Conservation (phyloP, 2,797 vertebrate genomes). For the Lagodon rhomboides region DNA sequence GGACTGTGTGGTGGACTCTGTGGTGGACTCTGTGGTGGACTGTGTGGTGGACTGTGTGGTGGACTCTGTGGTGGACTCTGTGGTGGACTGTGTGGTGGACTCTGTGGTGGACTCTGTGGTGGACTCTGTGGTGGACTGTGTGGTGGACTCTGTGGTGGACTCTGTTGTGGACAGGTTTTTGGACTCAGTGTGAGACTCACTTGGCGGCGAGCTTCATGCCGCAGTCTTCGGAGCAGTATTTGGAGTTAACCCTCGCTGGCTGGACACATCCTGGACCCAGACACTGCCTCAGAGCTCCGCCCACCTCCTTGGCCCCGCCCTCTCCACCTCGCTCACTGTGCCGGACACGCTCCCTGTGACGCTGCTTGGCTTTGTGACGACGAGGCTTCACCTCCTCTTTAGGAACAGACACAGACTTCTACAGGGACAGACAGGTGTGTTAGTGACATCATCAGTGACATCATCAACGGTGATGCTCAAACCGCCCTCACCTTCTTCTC, state of each 20-base stretch:
- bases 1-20: no score
- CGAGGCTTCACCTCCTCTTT: slow-evolving; percentile 87
- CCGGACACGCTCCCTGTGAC: slow-evolving; percentile 89
- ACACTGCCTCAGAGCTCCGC: slow-evolving; percentile 86
- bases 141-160: no score
- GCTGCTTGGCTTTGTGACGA: slow-evolving; percentile 91
- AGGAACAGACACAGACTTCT: slow-evolving; percentile 78
- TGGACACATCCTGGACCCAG: slow-evolving; percentile 92
- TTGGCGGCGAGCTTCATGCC: slow-evolving; percentile 95
- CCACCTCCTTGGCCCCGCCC: slow-evolving; percentile 56
- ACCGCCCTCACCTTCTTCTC: slow-evolving; percentile 89
- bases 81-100: no score
- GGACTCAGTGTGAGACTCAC: slow-evolving; percentile 70
- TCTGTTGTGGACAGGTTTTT: no score
- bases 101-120: no score
- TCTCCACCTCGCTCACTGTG: slow-evolving; percentile 86
- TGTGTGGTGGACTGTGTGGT: no score
- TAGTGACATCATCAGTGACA: slow-evolving; percentile 26
- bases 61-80: no score
- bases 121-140: no score
- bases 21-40: no score
- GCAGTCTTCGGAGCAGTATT: slow-evolving; percentile 93
- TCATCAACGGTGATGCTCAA: not conserved
- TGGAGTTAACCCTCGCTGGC: slow-evolving; percentile 85
- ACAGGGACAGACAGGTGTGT: not conserved